Evolutionary conservation across 2,113 vertebrate genomes (phyloP).

Genomic region (Cichladusa arquata): DNA sequence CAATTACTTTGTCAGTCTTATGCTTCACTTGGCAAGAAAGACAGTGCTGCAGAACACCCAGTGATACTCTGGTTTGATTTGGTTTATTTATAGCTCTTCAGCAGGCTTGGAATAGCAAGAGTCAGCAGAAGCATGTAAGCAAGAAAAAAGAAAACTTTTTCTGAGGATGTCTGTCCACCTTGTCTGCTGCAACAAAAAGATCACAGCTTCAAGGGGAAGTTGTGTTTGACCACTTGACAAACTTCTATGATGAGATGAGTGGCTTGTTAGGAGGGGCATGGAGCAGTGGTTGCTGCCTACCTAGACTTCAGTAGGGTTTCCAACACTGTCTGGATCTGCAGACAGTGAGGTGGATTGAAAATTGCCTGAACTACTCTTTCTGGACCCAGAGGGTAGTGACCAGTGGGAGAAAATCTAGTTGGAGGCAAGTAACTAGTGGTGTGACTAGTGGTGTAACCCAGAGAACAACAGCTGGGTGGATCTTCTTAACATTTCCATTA

Average conservation of each 20-base stretch:
- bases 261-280: neutral
- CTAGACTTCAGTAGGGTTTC: neutral
- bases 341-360: neutral
- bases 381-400: neutral
- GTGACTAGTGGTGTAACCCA: neutral
- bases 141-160: neutral
- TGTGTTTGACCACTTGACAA: neutral
- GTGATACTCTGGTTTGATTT: neutral
- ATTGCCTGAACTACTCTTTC: neutral
- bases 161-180: neutral
- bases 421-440: neutral
- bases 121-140: neutral
- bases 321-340: neutral
- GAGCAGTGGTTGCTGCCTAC: neutral
- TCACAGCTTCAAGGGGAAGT: neutral
- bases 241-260: neutral
- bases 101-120: neutral
- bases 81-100: neutral
- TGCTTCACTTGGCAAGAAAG: neutral
- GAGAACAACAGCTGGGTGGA: rapidly evolving
- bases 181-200: neutral
- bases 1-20: neutral
- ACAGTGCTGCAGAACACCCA: neutral
- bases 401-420: neutral
- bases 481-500: neutral